Conservation (phyloP, 2,113 vertebrate species). For the Laticauda colubrina region DNA sequence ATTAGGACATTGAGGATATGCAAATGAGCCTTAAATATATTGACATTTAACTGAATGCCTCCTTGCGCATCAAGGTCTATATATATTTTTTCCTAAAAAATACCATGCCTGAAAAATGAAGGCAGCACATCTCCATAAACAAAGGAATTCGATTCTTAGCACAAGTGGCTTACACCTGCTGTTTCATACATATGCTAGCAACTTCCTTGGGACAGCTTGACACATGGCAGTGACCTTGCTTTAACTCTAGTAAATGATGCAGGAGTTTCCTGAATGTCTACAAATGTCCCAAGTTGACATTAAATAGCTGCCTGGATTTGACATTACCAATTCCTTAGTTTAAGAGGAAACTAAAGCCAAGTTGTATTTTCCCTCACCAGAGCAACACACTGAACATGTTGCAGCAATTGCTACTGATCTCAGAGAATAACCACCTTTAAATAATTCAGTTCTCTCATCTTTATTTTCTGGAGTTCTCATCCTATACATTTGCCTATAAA, state of each 20-base stretch:
- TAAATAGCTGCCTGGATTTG: background rate
- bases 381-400: background rate
- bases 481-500: background rate
- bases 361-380: background rate
- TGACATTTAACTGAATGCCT: background rate
- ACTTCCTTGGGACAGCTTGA: background rate
- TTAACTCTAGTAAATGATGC: background rate
- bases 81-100: too few relatives aligned
- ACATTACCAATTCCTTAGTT: background rate
- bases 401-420: background rate
- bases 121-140: background rate
- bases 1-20: background rate
- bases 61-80: background rate
- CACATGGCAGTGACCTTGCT: background rate
- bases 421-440: background rate
- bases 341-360: background rate
- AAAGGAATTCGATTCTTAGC: background rate
- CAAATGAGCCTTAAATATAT: background rate
- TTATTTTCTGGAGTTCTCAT: background rate
- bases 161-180: background rate
- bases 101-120: background rate
- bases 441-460: background rate
- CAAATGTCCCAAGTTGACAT: background rate
- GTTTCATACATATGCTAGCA: background rate
- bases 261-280: background rate